phyloP scores from a whole-genome alignment of 2,888 invertebrate genomes.

The Temnothorax unifasciatus region DNA sequence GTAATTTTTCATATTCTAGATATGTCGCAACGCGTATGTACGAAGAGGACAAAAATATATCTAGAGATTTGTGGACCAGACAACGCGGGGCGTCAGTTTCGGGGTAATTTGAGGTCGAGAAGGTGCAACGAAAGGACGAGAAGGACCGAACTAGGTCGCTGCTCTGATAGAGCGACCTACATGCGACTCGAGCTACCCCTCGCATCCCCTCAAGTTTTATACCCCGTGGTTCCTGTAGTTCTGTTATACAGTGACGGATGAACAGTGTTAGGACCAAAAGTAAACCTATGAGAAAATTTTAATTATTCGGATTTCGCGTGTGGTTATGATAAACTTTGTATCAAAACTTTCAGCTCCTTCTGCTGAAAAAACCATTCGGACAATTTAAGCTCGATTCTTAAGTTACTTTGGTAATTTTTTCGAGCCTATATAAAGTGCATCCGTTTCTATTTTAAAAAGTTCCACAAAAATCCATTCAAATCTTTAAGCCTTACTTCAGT shows the following conservation, averaged over 20 bases:
- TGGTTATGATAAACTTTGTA: background rate
- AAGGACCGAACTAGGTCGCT: conserved; percentile 80
- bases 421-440: background rate
- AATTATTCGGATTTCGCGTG: background rate
- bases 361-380: background rate
- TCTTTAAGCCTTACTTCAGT: background rate
- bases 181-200: conserved; percentile 72
- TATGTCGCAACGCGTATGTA: background rate
- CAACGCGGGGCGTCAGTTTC: conserved; percentile 59
- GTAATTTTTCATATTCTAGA: conserved; percentile 18
- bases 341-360: background rate
- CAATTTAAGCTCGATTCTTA: background rate
- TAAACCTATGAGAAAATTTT: background rate
- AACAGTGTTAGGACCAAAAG: background rate
- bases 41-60: conserved; percentile 56
- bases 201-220: conserved; percentile 14
- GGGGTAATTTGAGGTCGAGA: conserved; percentile 63
- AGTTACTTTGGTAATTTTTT: background rate
- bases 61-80: conserved; percentile 64
- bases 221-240: conserved; percentile 56
- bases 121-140: conserved; percentile 47
- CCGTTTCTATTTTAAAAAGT: background rate
- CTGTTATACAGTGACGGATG: conserved; percentile 62
- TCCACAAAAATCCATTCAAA: background rate
- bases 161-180: conserved; percentile 84